Evolutionary conservation across 1,140 invertebrate species (phyloP).

Genomic region (Drosophila kanapiae): DNA sequence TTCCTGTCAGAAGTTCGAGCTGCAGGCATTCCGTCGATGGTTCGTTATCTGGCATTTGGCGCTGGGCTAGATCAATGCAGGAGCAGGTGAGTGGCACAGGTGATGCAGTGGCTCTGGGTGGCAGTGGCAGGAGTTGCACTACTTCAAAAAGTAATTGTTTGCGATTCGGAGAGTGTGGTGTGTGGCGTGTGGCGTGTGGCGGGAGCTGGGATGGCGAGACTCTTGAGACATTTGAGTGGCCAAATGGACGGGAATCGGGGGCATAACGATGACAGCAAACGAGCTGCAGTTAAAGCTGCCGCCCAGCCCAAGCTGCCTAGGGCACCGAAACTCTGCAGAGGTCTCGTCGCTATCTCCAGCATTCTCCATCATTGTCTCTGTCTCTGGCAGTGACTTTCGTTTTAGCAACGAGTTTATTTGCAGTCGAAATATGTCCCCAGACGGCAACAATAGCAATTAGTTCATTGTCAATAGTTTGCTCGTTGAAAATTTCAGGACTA

Average conservation of each 20-base stretch:
- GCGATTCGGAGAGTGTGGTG: constrained; percentile 76
- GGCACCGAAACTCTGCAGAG: constrained; percentile 14
- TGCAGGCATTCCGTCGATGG: constrained; percentile 63
- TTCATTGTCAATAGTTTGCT: constrained; percentile 83
- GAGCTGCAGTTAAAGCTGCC: constrained; percentile 66
- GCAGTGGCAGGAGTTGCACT: constrained; percentile 41
- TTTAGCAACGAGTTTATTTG: constrained; percentile 77
- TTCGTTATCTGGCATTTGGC: constrained; percentile 69
- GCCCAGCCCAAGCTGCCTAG: constrained; percentile 23
- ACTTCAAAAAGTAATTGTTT: constrained; percentile 84
- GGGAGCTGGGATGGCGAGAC: constrained; percentile 52
- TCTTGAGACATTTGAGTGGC: constrained; percentile 81
- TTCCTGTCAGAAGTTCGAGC: constrained; percentile 49
- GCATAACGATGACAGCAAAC: constrained; percentile 53
- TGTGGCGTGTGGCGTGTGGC: constrained; percentile 50
- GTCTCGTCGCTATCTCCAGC: background rate
- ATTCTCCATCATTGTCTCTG: constrained; percentile 23
- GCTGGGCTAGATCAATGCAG: constrained; percentile 69
- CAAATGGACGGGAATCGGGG: constrained; percentile 29
- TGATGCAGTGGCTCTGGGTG: constrained; percentile 29
- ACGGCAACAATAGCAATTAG: constrained; percentile 82
- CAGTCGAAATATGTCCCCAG: constrained; percentile 82
- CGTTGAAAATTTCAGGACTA: constrained; percentile 75
- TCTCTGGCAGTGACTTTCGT: constrained; percentile 47
- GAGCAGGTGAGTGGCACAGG: constrained; percentile 59